These are phyloP conservation scores for Taeniopygia guttata DNA, from an alignment of 2,797 vertebrate genomes.

Conservation along the genomic window DNA sequence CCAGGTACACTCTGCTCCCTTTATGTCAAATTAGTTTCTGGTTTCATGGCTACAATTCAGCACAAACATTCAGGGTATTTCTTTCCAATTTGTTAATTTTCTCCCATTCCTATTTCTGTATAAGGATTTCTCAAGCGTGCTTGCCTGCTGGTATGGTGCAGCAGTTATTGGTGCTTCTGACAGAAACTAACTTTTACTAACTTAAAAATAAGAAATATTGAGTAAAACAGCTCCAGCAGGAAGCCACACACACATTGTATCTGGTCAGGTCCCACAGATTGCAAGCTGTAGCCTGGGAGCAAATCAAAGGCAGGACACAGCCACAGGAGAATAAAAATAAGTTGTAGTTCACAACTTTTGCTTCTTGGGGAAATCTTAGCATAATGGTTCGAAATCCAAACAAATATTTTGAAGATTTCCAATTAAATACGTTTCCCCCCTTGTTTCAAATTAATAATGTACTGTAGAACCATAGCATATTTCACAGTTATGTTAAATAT, in stretches of 20 bases:
- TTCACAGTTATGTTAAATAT: not conserved
- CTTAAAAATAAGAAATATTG: fast-evolving
- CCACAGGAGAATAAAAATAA: not conserved
- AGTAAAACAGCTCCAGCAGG: fast-evolving
- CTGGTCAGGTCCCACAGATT: not conserved
- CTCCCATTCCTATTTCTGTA: not conserved
- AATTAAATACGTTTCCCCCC: fast-evolving
- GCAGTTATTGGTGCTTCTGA: not conserved
- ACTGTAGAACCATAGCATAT: not conserved
- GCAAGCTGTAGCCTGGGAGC: not conserved
- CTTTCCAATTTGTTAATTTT: not conserved
- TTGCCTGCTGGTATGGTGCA: not conserved
- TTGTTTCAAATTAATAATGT: not conserved
- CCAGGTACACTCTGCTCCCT: slow-evolving; percentile 20
- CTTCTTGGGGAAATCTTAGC: not conserved
- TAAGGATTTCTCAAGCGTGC: not conserved
- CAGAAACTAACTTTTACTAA: not conserved
- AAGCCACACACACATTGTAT: not conserved
- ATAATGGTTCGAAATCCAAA: not conserved
- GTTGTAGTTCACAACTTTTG: not conserved
- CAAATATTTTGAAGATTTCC: not conserved
- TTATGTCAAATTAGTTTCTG: not conserved
- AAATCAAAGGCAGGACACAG: not conserved
- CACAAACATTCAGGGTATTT: not conserved
- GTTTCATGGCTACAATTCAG: not conserved